Evolutionary conservation across 1,140 invertebrate species (phyloP), one percentile per base, ranked within the genome.

Genomic region (Pteromalus puparum): DNA sequence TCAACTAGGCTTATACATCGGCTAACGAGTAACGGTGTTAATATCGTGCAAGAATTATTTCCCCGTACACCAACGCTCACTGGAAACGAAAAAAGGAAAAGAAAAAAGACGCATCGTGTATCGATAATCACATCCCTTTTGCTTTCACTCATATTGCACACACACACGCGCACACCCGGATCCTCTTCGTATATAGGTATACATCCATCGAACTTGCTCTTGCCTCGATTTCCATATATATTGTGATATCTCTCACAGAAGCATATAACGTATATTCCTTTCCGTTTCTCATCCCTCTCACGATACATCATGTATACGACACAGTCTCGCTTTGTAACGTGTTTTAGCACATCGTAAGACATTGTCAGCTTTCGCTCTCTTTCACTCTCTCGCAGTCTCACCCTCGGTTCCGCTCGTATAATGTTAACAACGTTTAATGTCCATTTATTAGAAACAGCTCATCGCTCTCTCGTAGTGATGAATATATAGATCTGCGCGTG

Each of bases 401-500:
- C 72, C 46, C 72, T 75, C 79, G 28, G 76, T 76, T 72, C 38
- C 38, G 46, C 82, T 81, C 15, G 73, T 34, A 76, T 87, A 87
- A 83, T 88, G 48, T 89, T 82, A 90, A 91, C 89, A 91, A 90
- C 86, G 85, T 89, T 87, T 86, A 89, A 89, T 89, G 87, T 88
- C 87, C 87, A 87, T 88, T 89, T 81, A 91, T 89, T 90, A 90
- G 88, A 91, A 91, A 92, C 88, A 89, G 88, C 87, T 91, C 87
- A 84, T 89, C 30, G 4, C 30, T 34, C 6, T 34, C 87, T 87
- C 86, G 86, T 84, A 90, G 87, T 85, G 88, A 91, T 88, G 81
- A 90, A 90, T 90, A 88, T 88, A 89, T 87, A 79, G 80, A 53
- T 53, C 48, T 53, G 65, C 65, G 24, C 65, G n/a, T 76, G 88